phyloP scores from a whole-genome alignment of 2,113 vertebrate genomes.

The Oenanthe oenanthe region DNA sequence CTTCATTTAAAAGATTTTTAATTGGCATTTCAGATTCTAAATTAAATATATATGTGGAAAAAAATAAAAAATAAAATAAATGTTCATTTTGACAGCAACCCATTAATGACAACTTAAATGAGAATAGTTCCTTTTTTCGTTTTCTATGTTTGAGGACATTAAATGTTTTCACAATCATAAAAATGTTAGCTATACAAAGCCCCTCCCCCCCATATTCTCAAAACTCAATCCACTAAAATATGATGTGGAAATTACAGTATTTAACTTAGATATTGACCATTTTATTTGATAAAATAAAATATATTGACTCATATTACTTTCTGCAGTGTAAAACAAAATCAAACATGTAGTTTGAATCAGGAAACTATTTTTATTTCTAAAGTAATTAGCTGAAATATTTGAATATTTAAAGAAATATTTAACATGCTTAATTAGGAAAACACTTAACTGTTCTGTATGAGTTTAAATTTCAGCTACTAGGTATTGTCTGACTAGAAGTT shows the following conservation, averaged over 20 bases:
- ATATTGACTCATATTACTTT: background rate
- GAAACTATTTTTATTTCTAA: background rate
- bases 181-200: background rate
- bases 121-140: background rate
- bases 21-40: background rate
- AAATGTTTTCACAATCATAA: background rate
- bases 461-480: background rate
- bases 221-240: background rate
- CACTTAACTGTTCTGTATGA: background rate
- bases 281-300: background rate
- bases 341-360: background rate
- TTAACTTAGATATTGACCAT: background rate
- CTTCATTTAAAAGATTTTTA: background rate
- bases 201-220: accelerated
- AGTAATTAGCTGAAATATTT: background rate
- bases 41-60: background rate
- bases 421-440: background rate
- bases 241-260: background rate
- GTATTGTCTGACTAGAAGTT: background rate
- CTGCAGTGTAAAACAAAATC: background rate
- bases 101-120: background rate
- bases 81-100: background rate
- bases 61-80: background rate
- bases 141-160: background rate
- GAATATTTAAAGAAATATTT: background rate